Base-by-base conservation (phyloP, 1,140 invertebrate species). In the Magallana angulata region DNA sequence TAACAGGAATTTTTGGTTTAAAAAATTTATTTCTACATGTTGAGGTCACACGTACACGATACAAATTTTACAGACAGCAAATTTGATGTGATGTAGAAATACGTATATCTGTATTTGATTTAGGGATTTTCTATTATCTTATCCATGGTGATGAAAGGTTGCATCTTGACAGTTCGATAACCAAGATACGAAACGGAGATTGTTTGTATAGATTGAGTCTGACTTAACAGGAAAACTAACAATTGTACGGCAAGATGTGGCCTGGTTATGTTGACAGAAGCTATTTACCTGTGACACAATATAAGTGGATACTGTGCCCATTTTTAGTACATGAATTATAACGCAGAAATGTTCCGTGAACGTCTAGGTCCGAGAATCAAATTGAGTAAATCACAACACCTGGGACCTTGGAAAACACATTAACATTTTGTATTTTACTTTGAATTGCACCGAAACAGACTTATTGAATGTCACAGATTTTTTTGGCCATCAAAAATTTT, bases 61-160 rank as follows among this genome's bases (percentile, higher is more conserved):
- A 24, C 36, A 48, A 48, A 5, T 48, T 48, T 48, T 48, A 48
- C 36, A 48, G 36, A 48, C 36, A 48, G 36, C 36, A 48, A 3
- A 48, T 48, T 48, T 48, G 3, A 48, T 48, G 36, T 48, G 36
- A 48, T 48, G 36, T 48, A 48, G 36, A 48, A 48, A 48, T 48
- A 4, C 0, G 36, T 48, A 48, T 48, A 48, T 48, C 36, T 48
- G 0, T 48, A 48, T 48, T 48, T 48, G 36, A 48, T 48, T 48
- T 4, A 48, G 5, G 36, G 8, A 12, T 71, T 12, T 76, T 18
- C 24, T 11, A 30, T 36, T 76, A 76, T 76, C 68, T 76, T 76
- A 76, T 76, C 68, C 24, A 76, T 30, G 68, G 68, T 76, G 68
- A 76, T 76, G 68, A 76, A 14, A 76, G 68, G 68, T 30, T 76